Conservation (phyloP, 2,888 invertebrate genomes). For the Diadromus collaris region DNA sequence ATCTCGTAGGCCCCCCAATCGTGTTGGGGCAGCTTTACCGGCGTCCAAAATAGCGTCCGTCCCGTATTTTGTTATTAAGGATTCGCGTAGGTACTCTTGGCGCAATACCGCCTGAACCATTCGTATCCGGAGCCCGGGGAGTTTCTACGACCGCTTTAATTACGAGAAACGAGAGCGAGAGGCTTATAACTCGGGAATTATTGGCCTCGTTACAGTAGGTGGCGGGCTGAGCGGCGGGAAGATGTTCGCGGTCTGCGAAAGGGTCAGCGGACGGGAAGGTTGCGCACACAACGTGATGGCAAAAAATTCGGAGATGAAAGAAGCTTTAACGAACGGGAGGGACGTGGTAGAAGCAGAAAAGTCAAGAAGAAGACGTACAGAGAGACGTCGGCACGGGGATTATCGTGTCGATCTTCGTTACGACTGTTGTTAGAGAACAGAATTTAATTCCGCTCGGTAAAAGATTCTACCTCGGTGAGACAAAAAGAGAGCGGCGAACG, state of each 20-base stretch:
- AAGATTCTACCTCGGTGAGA: neutral
- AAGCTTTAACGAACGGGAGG: neutral
- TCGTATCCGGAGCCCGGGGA: constrained; percentile 67
- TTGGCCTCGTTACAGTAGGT: constrained; percentile 71
- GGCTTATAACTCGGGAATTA: constrained; percentile 71
- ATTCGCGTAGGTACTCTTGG: constrained; percentile 35
- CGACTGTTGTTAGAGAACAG: constrained; percentile 12
- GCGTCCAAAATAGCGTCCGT: constrained; percentile 41
- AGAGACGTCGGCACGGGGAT: neutral
- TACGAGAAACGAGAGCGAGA: constrained; percentile 73
- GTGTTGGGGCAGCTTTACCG: constrained; percentile 24
- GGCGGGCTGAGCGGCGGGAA: constrained; percentile 10
- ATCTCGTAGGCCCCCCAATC: constrained; percentile 70
- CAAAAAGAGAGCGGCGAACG: constrained; percentile 2
- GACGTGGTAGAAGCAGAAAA: neutral
- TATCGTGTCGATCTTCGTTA: constrained; percentile 13
- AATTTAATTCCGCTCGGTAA: constrained; percentile 29
- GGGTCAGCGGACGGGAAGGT: constrained; percentile 7
- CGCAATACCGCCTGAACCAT: constrained; percentile 68
- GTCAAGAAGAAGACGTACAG: neutral
- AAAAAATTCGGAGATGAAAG: neutral
- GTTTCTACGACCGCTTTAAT: constrained; percentile 61
- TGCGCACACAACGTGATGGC: neutral
- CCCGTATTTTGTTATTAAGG: constrained; percentile 77
- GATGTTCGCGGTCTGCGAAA: constrained; percentile 11